Percentiles rank a stretch among this genome's conserved stretches.
Evolutionary conservation across 2,888 invertebrate genomes (phyloP).

Genomic region (Trissoscelio sp.): DNA sequence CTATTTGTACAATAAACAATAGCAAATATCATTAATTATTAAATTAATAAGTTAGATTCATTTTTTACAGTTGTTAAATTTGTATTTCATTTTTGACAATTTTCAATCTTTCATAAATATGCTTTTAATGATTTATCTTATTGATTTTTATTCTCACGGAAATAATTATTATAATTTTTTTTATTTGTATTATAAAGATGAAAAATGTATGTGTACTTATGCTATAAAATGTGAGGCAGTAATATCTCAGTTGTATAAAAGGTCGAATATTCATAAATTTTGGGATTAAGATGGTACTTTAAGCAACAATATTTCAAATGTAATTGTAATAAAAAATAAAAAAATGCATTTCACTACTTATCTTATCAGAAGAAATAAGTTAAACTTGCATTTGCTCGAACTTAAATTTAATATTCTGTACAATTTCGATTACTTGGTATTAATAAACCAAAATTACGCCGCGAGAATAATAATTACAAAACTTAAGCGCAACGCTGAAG

Average conservation of each 20-base stretch:
- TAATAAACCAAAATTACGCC: constrained; percentile 5
- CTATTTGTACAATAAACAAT: too few relatives aligned
- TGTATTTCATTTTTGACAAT: too few relatives aligned
- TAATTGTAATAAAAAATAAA: constrained; percentile 19
- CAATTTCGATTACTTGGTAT: constrained; percentile 13
- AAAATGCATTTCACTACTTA: constrained; percentile 9
- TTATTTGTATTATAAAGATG: constrained; percentile 2
- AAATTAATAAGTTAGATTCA: neutral
- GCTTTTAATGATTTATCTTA: too few relatives aligned
- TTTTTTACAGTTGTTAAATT: too few relatives aligned
- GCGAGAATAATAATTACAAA: constrained; percentile 8
- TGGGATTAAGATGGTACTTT: constrained; percentile 30
- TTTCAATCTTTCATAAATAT: too few relatives aligned
- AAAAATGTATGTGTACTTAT: constrained; percentile 9
- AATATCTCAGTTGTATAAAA: constrained; percentile 24
- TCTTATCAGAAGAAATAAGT: constrained; percentile 1
- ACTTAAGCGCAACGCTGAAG: constrained; percentile 1
- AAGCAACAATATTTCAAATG: constrained; percentile 24
- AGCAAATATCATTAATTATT: too few relatives aligned
- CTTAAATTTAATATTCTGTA: constrained; percentile 29
- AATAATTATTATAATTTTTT: too few relatives aligned
- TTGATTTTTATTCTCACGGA: too few relatives aligned
- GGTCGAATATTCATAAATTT: constrained; percentile 11
- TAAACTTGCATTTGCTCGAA: neutral
- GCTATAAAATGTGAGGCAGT: constrained; percentile 12